A percentile compares a stretch with the other conserved stretches of the same genome.
These are phyloP conservation scores for Diuraphis noxia DNA, from an alignment of 1,140 invertebrate genomes.

Conservation along the genomic window DNA sequence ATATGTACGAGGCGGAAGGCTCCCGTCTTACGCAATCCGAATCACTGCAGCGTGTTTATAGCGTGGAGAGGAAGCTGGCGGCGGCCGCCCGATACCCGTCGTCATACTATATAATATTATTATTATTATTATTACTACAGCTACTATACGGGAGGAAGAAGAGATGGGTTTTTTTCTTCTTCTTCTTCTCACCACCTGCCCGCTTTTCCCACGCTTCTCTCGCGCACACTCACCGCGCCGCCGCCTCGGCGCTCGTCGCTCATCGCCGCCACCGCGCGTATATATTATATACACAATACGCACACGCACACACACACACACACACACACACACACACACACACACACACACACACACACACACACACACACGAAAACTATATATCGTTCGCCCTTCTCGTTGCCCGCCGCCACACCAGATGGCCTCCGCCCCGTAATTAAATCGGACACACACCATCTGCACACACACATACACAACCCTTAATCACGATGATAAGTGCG, in stretches of 20 bases:
- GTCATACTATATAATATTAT: slow-evolving; percentile 9
- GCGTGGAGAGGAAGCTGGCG: background rate
- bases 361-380: background rate
- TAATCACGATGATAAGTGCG: background rate
- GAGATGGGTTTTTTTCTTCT: slow-evolving; percentile 28
- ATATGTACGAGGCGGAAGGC: slow-evolving; percentile 22
- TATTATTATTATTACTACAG: background rate
- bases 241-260: background rate
- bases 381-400: slow-evolving; percentile 1
- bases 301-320: background rate
- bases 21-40: slow-evolving; percentile 50
- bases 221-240: slow-evolving; percentile 1
- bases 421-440: slow-evolving; percentile 48
- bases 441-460: slow-evolving; percentile 47
- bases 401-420: slow-evolving; percentile 35
- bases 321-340: background rate
- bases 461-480: slow-evolving; percentile 25
- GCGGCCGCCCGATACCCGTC: slow-evolving; percentile 17
- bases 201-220: slow-evolving; percentile 52
- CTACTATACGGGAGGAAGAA: slow-evolving; percentile 19
- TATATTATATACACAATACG: background rate
- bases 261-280: background rate
- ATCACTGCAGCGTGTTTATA: slow-evolving; percentile 24
- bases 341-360: background rate
- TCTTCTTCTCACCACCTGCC: slow-evolving; percentile 49